Base-by-base conservation (phyloP, 2,888 invertebrate species). In the Sinopyrophorus schimmeli region DNA sequence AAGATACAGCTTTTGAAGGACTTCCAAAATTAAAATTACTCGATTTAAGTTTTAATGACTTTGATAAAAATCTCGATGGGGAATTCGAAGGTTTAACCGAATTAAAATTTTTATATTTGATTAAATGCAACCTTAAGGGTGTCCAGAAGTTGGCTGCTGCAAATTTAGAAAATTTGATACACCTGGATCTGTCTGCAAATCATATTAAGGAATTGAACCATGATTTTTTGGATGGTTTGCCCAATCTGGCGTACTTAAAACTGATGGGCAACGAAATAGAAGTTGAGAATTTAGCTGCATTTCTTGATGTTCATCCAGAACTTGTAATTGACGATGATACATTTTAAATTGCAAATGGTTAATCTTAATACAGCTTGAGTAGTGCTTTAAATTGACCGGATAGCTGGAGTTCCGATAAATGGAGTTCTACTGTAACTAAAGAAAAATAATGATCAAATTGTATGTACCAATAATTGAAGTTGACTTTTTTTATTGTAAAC, bases 241-340 rank as follows among this genome's bases (percentile, higher is more conserved):
- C 47, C 3, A 4, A 21, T n/a, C 12, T 47, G 7, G 23, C 21
- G 3, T 23, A 28, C 12, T 15, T 47, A 2, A 47, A 47, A 14
- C 10, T 47, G 34, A 17, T 34, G 14, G 47, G 47, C 15, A 47
- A 47, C 21, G n/a, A n/a, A n/a, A n/a, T n/a, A n/a, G n/a, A n/a
- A n/a, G n/a, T n/a, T n/a, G n/a, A n/a, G n/a, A n/a, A n/a, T n/a
- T n/a, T n/a, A n/a, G n/a, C n/a, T n/a, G n/a, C n/a, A n/a, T n/a
- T n/a, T n/a, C n/a, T n/a, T n/a, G n/a, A n/a, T n/a, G n/a, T n/a
- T n/a, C n/a, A n/a, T n/a, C n/a, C n/a, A n/a, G n/a, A n/a, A n/a
- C n/a, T n/a, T n/a, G n/a, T n/a, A n/a, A n/a, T n/a, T n/a, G n/a
- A n/a, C n/a, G n/a, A n/a, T n/a, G n/a, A n/a, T n/a, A n/a, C n/a